Conservation (phyloP, 92 coral and sea anemone species). For the Bergia sp. region DNA sequence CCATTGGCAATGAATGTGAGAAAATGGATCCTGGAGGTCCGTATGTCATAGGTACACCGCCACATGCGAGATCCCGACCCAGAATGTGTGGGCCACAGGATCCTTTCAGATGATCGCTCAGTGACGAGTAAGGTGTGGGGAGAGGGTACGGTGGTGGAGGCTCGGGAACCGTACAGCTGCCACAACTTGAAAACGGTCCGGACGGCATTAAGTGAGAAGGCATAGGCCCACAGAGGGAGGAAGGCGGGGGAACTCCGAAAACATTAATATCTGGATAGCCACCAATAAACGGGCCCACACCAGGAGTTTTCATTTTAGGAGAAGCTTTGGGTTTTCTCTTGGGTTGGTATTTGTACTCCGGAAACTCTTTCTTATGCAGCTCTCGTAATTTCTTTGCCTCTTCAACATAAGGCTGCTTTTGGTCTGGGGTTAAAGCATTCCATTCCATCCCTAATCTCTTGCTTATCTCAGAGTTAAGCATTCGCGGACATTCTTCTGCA, state of each 20-base stretch:
- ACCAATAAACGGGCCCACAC: constrained; percentile 73
- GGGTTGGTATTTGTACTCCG: constrained; percentile 98
- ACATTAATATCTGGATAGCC: constrained; percentile 84
- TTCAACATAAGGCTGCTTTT: constrained; percentile 94
- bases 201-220: constrained; percentile 79
- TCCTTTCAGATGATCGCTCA: constrained; percentile 69
- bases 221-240: constrained; percentile 76
- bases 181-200: constrained; percentile 75
- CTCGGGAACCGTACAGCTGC: constrained; percentile 74
- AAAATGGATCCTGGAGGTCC: constrained; percentile 73
- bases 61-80: constrained; percentile 71
- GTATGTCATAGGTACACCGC: constrained; percentile 71
- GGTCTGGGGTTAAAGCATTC: constrained; percentile 89
- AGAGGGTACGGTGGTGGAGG: constrained; percentile 89
- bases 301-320: constrained; percentile 83
- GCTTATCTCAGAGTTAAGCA: constrained; percentile 99
- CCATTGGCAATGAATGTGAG: constrained; percentile 70
- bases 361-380: constrained; percentile 95
- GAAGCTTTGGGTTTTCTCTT: constrained; percentile 89
- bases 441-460: constrained; percentile 96
- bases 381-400: constrained; percentile 94
- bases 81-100: constrained; percentile 75
- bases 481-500: constrained; percentile 98
- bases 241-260: constrained; percentile 79
- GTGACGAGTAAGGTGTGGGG: constrained; percentile 73